Conservation (phyloP, 2,797 vertebrate genomes). For the Uromys caudimaculatus region DNA sequence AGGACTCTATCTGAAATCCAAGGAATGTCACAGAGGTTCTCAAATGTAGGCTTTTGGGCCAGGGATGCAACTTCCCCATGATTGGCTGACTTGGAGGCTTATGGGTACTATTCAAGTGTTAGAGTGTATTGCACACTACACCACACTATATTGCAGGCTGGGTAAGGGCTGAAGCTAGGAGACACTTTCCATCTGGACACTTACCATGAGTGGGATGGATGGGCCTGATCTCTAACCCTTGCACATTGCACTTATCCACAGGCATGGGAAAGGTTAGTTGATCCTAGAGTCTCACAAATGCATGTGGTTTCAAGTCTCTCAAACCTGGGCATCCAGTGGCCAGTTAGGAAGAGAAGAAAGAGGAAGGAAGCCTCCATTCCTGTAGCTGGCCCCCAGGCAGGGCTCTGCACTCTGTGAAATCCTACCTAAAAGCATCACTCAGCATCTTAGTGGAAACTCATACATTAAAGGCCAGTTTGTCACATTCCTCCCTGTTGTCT, state of each 20-base stretch:
- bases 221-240: fast-evolving
- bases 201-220: background rate
- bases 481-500: background rate
- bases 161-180: background rate
- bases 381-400: constrained; percentile 1
- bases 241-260: background rate
- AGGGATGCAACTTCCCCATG: background rate
- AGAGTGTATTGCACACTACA: background rate
- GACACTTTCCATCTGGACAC: background rate
- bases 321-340: constrained; percentile 4
- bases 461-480: constrained; percentile 54
- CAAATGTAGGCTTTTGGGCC: background rate
- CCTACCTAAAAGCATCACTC: constrained; percentile 5
- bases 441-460: constrained; percentile 60
- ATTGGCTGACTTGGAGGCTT: background rate
- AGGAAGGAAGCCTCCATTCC: background rate
- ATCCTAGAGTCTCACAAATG: background rate
- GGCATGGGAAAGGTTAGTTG: fast-evolving
- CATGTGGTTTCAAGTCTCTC: background rate
- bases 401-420: background rate
- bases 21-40: background rate
- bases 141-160: background rate
- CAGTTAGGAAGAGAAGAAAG: constrained; percentile 28
- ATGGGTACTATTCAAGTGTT: background rate
- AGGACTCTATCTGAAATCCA: constrained; percentile 91